Conservation (phyloP, 1,140 invertebrate genomes). For the Charaxes varanes region DNA sequence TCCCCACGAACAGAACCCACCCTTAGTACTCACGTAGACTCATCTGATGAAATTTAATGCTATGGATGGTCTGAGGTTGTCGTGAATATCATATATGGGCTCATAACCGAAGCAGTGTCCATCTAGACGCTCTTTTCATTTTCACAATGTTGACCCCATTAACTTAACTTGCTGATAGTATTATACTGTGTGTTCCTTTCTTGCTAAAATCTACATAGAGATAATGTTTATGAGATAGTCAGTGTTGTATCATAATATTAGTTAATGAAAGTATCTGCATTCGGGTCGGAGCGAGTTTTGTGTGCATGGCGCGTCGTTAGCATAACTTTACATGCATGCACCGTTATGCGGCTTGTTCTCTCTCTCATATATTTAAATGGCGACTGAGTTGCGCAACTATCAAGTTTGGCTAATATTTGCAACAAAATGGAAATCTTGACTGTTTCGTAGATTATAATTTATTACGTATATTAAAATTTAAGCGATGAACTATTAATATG, state of each 20-base stretch:
- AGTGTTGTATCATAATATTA: slow-evolving; percentile 32
- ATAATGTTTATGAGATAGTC: too few relatives aligned
- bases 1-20: too few relatives aligned
- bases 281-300: slow-evolving; percentile 43
- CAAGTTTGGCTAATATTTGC: slow-evolving; percentile 12
- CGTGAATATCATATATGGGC: too few relatives aligned
- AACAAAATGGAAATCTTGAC: slow-evolving; percentile 16
- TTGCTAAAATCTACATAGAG: too few relatives aligned
- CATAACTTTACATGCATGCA: slow-evolving; percentile 67
- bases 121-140: too few relatives aligned
- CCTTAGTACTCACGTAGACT: too few relatives aligned
- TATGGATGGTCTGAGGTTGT: too few relatives aligned
- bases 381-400: slow-evolving; percentile 22
- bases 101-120: too few relatives aligned
- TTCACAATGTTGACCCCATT: too few relatives aligned
- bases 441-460: slow-evolving; percentile 5
- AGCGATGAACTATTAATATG: background rate
- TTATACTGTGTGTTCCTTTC: too few relatives aligned
- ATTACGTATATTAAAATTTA: slow-evolving; percentile 2
- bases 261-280: slow-evolving; percentile 51
- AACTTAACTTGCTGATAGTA: too few relatives aligned
- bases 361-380: slow-evolving; percentile 21
- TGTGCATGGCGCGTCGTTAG: slow-evolving; percentile 45
- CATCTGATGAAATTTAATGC: too few relatives aligned
- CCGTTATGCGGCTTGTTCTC: slow-evolving; percentile 36